Evolutionary conservation across 2,113 vertebrate species (phyloP).

Genomic region (Falcunculus frontatus): DNA sequence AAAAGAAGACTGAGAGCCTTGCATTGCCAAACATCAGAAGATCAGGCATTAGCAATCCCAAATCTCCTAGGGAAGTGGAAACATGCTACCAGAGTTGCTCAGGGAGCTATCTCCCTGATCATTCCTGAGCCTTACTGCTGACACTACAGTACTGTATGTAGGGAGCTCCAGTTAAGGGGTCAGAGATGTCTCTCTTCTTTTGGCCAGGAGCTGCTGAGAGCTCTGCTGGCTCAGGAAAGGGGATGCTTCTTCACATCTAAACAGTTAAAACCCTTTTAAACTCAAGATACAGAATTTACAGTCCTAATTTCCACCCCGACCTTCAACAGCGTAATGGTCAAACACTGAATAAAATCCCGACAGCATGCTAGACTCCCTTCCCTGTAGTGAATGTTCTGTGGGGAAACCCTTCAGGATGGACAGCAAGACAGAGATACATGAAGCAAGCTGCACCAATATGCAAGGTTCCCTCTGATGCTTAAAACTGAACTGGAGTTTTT

Average conservation of each 20-base stretch:
- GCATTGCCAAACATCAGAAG: background rate
- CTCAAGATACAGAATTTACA: background rate
- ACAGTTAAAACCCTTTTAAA: background rate
- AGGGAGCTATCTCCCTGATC: background rate
- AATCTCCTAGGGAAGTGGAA: background rate
- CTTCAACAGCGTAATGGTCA: background rate
- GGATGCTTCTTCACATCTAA: background rate
- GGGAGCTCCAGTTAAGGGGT: background rate
- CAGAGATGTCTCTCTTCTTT: background rate
- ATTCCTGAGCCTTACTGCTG: background rate
- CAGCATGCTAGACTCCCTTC: background rate
- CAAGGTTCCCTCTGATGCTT: background rate
- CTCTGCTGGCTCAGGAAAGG: background rate
- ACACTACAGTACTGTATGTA: accelerated
- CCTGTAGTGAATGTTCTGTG: background rate
- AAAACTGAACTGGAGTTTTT: background rate
- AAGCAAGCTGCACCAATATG: background rate
- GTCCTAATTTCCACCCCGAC: background rate
- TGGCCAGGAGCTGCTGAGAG: background rate
- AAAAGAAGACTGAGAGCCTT: background rate
- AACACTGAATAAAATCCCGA: background rate
- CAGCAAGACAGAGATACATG: background rate
- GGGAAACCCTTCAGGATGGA: background rate
- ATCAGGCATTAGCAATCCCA: background rate
- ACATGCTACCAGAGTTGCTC: background rate